These are phyloP conservation scores for Sarcophaga rosellei DNA, from an alignment of 2,888 invertebrate species.

Conservation along the genomic window DNA sequence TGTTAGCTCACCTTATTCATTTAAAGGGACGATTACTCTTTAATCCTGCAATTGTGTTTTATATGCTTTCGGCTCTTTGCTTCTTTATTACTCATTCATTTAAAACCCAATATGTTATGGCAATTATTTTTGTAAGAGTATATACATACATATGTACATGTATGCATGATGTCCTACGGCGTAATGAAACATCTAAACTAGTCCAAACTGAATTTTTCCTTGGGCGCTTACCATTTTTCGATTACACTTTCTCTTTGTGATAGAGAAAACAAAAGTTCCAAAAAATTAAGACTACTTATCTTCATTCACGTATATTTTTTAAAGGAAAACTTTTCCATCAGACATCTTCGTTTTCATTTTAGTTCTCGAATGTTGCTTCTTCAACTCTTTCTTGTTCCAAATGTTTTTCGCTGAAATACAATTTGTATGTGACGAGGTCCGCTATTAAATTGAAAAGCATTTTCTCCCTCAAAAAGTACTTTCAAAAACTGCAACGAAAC, in stretches of 20 bases:
- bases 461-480: not conserved
- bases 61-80: no score
- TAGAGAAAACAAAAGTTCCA: constrained; percentile 5
- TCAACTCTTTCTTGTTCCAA: not conserved
- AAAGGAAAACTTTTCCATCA: constrained; percentile 36
- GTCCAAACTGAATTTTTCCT: not conserved
- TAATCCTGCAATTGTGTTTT: no score
- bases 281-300: constrained; percentile 26
- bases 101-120: not conserved
- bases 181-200: not conserved
- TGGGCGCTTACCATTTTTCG: not conserved
- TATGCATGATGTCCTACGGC: not conserved
- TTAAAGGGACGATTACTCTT: no score
- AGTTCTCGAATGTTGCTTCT: constrained; percentile 3
- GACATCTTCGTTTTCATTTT: constrained; percentile 30
- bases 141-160: not conserved
- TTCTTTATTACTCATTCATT: not conserved
- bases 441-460: constrained; percentile 21
- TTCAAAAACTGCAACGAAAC: not conserved
- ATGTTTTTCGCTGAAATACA: constrained; percentile 18
- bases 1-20: no score
- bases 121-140: not conserved
- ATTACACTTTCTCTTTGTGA: constrained; percentile 20
- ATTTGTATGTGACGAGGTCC: constrained; percentile 15
- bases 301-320: constrained; percentile 23